Evolutionary conservation across 1,140 invertebrate species (phyloP), one percentile per base, ranked within the genome.

Genomic region (Adelges cooleyi): DNA sequence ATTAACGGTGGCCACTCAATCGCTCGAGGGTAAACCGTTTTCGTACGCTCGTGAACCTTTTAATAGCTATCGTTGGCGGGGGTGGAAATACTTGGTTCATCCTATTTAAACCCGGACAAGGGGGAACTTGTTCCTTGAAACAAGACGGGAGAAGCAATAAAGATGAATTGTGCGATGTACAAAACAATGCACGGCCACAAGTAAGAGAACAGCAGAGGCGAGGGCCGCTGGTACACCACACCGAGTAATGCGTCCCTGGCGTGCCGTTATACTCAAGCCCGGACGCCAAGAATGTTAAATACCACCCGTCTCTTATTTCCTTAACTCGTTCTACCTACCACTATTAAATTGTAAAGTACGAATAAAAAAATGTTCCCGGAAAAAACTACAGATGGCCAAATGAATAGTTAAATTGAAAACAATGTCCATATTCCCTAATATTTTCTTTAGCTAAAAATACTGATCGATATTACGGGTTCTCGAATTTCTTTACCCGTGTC

Each of bases 91-190:
- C 29, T 5, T 11, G 29, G 18, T 20, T 53, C 36, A 54, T 54
- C 22, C 6, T n/a, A 15, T 54, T 40, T 54, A 25, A 40, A 54
- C 52, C 15, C 33, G 6, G 33, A 20, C 27, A 8, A 3, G 5
- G 52, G 38, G 8, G 36, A 23, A 22, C 11, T 33, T 33, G 11
- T 11, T 6, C 11, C 29, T 33, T 33, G 29, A 33, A 33, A 33
- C 29, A n/a, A 53, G 29, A 36, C 11, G 11, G 29, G 1, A 5
- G 10, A 53, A 10, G 51, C 15, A 54, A 54, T 53, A 53, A 54
- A 54, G 33, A 54, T 54, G 53, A 44, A 42, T 56, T 42, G 33
- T 23, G 53, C 38, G 20, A 42, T 56, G 40, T 5, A n/a, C 29
- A 42, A 42, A 56, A 56, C 38, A 22, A 8, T 40, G 20, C 18